These are phyloP conservation scores for Parascotia fuliginaria DNA, from an alignment of 2,888 invertebrate species.

Conservation along the genomic window DNA sequence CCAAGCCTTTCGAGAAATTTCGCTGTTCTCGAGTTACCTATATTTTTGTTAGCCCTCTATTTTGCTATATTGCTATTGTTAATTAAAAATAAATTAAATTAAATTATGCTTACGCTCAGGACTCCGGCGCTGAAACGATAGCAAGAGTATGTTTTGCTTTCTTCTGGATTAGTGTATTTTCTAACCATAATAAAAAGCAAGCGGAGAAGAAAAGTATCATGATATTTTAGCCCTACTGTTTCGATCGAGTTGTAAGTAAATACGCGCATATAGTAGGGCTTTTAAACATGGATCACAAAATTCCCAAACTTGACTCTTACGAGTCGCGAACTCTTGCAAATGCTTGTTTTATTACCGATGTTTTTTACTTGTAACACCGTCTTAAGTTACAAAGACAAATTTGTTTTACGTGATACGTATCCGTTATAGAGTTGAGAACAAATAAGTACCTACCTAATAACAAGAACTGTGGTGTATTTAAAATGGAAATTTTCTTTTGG, in stretches of 20 bases:
- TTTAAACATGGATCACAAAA: constrained; percentile 41
- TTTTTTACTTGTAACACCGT: constrained; percentile 62
- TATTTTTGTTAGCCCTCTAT: no score
- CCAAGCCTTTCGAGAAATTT: no score
- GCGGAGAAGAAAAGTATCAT: no score
- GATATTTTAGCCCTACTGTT: background rate
- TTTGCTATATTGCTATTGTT: no score
- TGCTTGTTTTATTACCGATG: constrained; percentile 69
- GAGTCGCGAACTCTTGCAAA: constrained; percentile 63
- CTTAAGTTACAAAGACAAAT: constrained; percentile 69
- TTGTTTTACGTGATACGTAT: constrained; percentile 68
- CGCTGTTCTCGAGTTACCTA: no score
- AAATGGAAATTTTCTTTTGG: constrained; percentile 20
- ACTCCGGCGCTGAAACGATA: no score
- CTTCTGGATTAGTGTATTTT: no score
- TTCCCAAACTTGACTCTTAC: constrained; percentile 56
- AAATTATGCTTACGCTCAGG: no score
- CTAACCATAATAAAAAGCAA: no score
- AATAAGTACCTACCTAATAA: constrained; percentile 33
- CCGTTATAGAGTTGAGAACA: constrained; percentile 45
- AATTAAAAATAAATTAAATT: no score
- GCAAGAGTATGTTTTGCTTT: no score
- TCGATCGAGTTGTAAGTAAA: background rate
- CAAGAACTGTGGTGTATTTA: constrained; percentile 26
- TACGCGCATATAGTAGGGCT: constrained; percentile 23